phyloP scores from a whole-genome alignment of 2,113 vertebrate species.

The Malurus cyaneus region DNA sequence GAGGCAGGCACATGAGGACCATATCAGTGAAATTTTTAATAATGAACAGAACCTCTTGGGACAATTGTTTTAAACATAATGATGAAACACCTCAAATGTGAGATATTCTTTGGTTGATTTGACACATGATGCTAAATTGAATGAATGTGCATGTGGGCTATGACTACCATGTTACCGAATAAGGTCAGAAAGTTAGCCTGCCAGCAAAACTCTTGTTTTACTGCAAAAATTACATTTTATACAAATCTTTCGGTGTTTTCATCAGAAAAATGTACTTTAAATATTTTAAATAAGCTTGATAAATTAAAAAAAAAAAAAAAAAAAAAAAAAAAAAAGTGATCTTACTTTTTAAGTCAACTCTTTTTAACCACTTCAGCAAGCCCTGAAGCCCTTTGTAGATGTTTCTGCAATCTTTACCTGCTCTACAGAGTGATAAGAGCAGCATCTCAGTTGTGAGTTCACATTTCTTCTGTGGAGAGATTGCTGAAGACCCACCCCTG shows the following conservation, averaged over 20 bases:
- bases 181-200: neutral
- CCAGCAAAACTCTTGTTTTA: neutral
- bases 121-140: neutral
- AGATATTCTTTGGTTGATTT: neutral
- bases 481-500: neutral
- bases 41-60: neutral
- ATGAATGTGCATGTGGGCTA: neutral
- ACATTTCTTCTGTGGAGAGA: neutral
- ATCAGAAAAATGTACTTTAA: neutral
- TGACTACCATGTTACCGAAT: neutral
- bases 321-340: neutral
- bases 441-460: neutral
- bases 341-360: neutral
- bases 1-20: neutral
- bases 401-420: neutral
- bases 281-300: neutral
- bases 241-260: neutral
- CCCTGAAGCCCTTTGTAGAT: neutral
- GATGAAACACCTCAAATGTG: constrained; percentile 46
- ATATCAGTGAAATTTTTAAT: constrained; percentile 9
- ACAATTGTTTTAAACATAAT: neutral
- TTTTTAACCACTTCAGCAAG: neutral
- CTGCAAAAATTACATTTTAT: neutral
- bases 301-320: neutral
- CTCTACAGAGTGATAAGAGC: neutral